A percentile compares a stretch with the other conserved stretches of the same genome.
phyloP scores from a whole-genome alignment of 2,113 vertebrate genomes.

The Indri indri region DNA sequence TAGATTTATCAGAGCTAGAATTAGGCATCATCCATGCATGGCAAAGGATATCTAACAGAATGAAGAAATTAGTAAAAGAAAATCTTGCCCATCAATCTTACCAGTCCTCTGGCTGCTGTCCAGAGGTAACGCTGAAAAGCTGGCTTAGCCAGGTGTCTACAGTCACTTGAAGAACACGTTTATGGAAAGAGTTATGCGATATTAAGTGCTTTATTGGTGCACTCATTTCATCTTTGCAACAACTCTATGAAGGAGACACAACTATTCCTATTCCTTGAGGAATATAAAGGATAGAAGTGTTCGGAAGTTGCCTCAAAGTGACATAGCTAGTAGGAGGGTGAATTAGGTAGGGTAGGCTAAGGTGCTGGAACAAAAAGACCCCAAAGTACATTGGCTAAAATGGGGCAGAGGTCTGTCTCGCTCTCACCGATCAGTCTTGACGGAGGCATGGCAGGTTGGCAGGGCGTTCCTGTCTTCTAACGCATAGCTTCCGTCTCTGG shows the following conservation, averaged over 20 bases:
- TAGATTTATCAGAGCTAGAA: not conserved
- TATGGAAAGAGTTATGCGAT: not conserved
- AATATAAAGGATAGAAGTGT: not conserved
- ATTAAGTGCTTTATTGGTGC: not conserved
- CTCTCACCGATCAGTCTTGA: not conserved
- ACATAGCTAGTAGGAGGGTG: not conserved
- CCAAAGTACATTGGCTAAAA: not conserved
- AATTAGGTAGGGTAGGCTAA: not conserved
- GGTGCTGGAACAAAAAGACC: not conserved
- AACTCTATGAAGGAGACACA: not conserved
- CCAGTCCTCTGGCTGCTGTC: not conserved
- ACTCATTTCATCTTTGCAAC: not conserved
- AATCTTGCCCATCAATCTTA: not conserved
- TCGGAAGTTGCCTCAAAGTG: not conserved
- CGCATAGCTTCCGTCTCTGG: not conserved
- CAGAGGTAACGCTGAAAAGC: not conserved
- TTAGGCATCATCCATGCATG: not conserved
- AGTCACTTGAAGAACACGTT: not conserved
- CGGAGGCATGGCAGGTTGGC: not conserved
- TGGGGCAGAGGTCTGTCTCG: not conserved
- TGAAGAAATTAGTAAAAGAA: not conserved
- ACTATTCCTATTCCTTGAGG: not conserved
- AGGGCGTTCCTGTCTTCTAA: not conserved
- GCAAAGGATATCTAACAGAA: not conserved
- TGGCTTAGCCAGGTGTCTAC: not conserved